Evolutionary conservation across 2,888 invertebrate species (phyloP).

Genomic region (Eupithecia subumbrata): DNA sequence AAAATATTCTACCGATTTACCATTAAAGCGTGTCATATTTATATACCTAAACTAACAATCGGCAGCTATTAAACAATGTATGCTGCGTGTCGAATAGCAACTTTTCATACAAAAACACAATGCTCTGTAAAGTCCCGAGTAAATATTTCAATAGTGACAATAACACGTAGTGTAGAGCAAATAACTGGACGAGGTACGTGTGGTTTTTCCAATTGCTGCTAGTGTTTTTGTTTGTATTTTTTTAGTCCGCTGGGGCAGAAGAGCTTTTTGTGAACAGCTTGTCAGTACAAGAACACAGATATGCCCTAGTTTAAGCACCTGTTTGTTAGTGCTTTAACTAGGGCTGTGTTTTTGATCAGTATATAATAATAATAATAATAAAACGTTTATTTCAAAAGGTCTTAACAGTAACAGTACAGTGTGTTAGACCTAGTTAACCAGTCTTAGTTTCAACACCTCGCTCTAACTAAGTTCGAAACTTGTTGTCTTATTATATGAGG

Average conservation of each 20-base stretch:
- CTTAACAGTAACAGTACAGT: no score
- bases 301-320: background rate
- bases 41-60: background rate
- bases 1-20: background rate
- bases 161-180: slow-evolving; percentile 17
- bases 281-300: background rate
- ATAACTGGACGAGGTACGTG: slow-evolving; percentile 15
- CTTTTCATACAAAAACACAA: slow-evolving; percentile 18
- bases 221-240: slow-evolving; percentile 20
- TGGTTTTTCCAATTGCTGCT: slow-evolving; percentile 17
- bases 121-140: slow-evolving; percentile 14
- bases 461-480: no score
- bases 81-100: slow-evolving; percentile 12
- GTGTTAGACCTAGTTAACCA: no score
- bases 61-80: background rate
- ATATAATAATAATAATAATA: no score
- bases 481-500: no score
- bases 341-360: background rate
- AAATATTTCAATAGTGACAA: slow-evolving; percentile 24
- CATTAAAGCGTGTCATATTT: background rate
- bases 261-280: background rate
- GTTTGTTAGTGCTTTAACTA: background rate
- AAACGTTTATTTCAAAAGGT: no score
- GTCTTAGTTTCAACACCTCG: no score
- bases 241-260: background rate